Base-by-base conservation (phyloP, 2,797 vertebrate species). In the Coreius guichenoti region DNA sequence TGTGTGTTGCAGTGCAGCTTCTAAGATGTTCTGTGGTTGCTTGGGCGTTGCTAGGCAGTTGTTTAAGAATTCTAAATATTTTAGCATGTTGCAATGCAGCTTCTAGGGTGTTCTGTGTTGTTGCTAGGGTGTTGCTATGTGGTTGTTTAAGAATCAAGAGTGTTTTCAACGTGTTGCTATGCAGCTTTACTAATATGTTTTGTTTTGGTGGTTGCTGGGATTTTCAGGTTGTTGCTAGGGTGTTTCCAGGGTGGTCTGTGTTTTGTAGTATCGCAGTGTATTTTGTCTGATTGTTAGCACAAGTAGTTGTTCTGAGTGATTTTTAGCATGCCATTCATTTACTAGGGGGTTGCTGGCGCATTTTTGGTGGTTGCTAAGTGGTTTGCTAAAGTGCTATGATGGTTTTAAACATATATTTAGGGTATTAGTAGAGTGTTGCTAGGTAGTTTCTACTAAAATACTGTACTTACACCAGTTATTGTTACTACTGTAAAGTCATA, bases 181-280 rank as follows among this genome's bases (percentile, higher is more conserved):
- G 33, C 5, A 11, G 5, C 21, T 93, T 92, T 91, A 54, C 49
- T 92, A 90, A 78, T 88, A 90, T 90, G 17, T 75, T 65, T 36
- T 36, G 36, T 36, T 45, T 45, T 45, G 29, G 31, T n/a, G 3
- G 12, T 21, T 39, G 8, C 7, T 21, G 9, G 29, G n/a, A 33
- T 49, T 31, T 51, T 0, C 26, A 11, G 49, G 8, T 9, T 54
- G 54, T 39, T 56, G 23, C 36, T 19, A 63, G 7, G 56, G n/a
- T n/a, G 17, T 54, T 75, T 51, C 19, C 14, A 26, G 1, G 31
- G 8, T 7, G 33, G 23, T 58, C 1, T 43, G 23, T 5, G 75
- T 61, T 12, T 7, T 36, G 33, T 43, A 47, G 26, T 45, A 47
- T 19, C 21, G 49, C 31, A 58, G 6, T 21, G 4, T 61, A 26